Evolutionary conservation across 2,888 invertebrate genomes (phyloP), one percentile per base, ranked within the genome.

Genomic region (Microplitis manilae): DNA sequence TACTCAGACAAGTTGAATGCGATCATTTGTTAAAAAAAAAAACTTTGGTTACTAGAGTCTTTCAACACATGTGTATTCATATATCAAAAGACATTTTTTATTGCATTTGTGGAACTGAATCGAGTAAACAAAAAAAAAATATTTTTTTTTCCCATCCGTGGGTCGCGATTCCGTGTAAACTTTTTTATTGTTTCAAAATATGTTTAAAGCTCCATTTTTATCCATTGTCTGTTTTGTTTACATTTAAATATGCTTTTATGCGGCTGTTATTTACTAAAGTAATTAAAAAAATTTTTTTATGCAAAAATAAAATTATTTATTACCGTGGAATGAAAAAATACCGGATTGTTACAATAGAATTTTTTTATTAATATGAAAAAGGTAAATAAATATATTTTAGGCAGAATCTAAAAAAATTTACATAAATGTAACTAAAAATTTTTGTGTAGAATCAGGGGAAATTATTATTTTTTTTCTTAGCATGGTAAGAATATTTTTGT

Each of bases 71-170:
- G 40, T 62, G 71, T 38, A 38, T 15, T 40, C 62, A 61, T 62
- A 6, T 72, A 61, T 62, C 71, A 72, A 40, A 72, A 60, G 39
- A 67, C 67, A 13, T 20, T 60, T 70, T 70, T 13, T 59, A 50
- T 50, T 9, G 38, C 38, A 17, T 38, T 61, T 72, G 71, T 61
- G 17, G 15, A 13, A 61, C 62, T 30, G 50, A 13, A 50, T 50
- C 50, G 50, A 13, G 30, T 30, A 30, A 30, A 30, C 30, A 30
- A 30, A 30, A 30, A 30, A 39, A 71, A 20, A n/a, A 30, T 6
- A 17, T 68, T 41, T 41, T 68, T 15, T 40, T 68, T 68, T 17
- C 40, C 40, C 41, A 17, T 17, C 41, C 50, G 50, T 2, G 9
- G 50, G 13, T 8, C 50, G 30, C 30, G 30, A 30, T 2, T 30